Evolutionary conservation across 2,797 vertebrate species (phyloP).

Genomic region (Salmo trutta): DNA sequence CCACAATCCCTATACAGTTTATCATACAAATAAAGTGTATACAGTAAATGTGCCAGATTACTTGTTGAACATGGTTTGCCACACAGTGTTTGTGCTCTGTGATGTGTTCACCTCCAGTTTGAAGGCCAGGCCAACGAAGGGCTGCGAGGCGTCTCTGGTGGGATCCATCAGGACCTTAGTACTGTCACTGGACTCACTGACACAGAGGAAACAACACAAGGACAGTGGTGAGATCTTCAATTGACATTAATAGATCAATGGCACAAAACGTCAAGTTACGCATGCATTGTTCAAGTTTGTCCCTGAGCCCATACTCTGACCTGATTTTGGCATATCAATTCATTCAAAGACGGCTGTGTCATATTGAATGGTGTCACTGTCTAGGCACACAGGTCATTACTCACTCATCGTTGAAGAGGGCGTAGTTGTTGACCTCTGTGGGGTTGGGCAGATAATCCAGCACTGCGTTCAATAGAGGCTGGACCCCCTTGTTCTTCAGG

Average conservation of each 20-base stretch:
- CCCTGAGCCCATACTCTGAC: background rate
- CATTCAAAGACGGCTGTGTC: background rate
- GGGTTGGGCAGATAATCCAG: conserved; percentile 93
- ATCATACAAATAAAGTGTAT: background rate
- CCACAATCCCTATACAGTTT: conserved; percentile 29
- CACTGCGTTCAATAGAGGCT: conserved; percentile 89
- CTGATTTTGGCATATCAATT: background rate
- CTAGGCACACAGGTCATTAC: conserved; percentile 45
- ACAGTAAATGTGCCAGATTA: background rate
- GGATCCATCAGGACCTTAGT: conserved; percentile 84
- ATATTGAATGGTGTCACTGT: background rate
- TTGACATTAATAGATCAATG: background rate
- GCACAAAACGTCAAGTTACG: no score
- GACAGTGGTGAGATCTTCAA: background rate
- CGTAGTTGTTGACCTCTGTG: conserved; percentile 91
- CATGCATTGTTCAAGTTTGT: background rate
- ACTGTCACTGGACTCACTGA: conserved; percentile 75
- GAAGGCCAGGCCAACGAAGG: conserved; percentile 92
- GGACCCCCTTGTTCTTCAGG: conserved; percentile 95
- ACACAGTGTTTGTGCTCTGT: background rate
- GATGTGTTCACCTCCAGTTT: conserved; percentile 87
- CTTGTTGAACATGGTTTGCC: background rate
- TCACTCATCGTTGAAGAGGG: conserved; percentile 85
- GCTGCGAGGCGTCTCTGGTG: conserved; percentile 75
- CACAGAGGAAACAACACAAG: background rate